These are phyloP conservation scores for Mugil cephalus DNA, from an alignment of 2,113 vertebrate species.

Conservation along the genomic window DNA sequence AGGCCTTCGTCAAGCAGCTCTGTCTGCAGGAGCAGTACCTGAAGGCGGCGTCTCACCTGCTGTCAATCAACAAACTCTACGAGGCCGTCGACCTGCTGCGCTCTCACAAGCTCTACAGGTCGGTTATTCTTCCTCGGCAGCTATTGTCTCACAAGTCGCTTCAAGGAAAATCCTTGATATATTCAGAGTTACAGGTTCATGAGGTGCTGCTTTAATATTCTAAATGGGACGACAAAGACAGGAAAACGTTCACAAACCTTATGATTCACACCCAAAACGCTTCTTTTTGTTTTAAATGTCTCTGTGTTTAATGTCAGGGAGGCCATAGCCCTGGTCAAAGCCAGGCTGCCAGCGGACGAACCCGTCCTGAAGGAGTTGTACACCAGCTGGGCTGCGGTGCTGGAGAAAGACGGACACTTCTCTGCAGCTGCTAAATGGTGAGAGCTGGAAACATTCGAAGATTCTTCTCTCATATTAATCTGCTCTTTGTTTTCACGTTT, in stretches of 20 bases:
- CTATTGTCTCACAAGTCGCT: no score
- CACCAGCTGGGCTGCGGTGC: slow-evolving; percentile 88
- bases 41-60: slow-evolving; percentile 94
- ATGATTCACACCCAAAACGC: no score
- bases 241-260: no score
- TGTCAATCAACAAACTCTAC: slow-evolving; percentile 91
- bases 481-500: no score
- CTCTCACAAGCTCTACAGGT: slow-evolving; percentile 93
- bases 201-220: no score
- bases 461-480: no score
- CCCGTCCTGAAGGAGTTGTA: slow-evolving; percentile 90
- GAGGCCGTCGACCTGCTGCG: slow-evolving; percentile 92
- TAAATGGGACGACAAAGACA: no score
- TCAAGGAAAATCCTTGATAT: no score
- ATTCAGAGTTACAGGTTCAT: no score
- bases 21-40: slow-evolving; percentile 94
- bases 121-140: not conserved
- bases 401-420: slow-evolving; percentile 95
- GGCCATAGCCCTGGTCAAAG: slow-evolving; percentile 92
- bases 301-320: slow-evolving; percentile 82
- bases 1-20: slow-evolving; percentile 93
- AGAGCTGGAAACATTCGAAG: no score
- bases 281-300: not conserved
- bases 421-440: slow-evolving; percentile 95
- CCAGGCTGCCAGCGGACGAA: slow-evolving; percentile 90